Conservation (phyloP, 2,113 vertebrate genomes). For the Hyperopisus bebe region DNA sequence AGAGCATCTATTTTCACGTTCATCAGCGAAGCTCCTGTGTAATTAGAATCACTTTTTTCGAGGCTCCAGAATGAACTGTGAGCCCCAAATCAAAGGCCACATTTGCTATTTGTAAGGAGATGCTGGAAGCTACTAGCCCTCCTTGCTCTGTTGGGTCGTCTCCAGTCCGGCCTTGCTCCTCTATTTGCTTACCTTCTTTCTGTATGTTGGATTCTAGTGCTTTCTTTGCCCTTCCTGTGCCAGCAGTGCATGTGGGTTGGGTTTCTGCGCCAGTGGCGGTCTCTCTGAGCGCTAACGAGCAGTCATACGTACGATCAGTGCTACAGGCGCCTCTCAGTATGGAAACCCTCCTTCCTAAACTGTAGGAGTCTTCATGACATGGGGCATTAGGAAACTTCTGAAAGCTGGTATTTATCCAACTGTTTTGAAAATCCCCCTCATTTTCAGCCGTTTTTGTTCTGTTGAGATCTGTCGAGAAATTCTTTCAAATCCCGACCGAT, state of each 20-base stretch:
- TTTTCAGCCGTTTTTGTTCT: neutral
- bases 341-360: neutral
- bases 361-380: neutral
- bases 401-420: neutral
- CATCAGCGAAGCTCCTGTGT: neutral
- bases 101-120: neutral
- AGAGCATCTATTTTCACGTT: neutral
- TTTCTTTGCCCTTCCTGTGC: constrained; percentile 24
- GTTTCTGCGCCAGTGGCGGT: constrained; percentile 20
- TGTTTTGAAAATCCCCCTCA: neutral
- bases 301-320: neutral
- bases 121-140: neutral
- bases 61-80: neutral
- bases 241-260: neutral
- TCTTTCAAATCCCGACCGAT: neutral
- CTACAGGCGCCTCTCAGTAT: neutral
- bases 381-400: neutral
- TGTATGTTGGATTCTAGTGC: constrained; percentile 28
- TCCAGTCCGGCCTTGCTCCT: neutral
- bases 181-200: constrained; percentile 18
- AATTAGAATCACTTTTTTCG: neutral
- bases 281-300: neutral
- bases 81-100: neutral
- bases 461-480: neutral
- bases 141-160: neutral